Conservation (phyloP, 2,113 vertebrate genomes). For the Pseudolaguvia tuberculata region DNA sequence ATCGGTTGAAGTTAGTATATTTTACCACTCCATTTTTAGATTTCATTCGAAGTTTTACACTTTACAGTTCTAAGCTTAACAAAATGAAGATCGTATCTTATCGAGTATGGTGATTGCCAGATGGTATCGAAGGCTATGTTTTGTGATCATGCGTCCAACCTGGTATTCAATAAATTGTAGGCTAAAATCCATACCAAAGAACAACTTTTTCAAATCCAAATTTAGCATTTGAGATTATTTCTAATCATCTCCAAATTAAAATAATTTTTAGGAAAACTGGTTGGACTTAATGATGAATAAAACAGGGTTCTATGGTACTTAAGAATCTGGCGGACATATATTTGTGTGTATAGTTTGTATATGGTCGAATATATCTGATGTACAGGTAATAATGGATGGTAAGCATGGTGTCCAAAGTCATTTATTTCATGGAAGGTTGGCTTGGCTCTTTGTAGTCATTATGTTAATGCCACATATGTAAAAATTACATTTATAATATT, state of each 20-base stretch:
- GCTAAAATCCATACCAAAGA: constrained; percentile 74
- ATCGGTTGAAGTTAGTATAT: constrained; percentile 7
- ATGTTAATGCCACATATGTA: constrained; percentile 66
- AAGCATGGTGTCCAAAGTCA: constrained; percentile 64
- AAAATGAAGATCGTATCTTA: not conserved
- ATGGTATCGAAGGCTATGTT: constrained; percentile 44
- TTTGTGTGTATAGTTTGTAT: constrained; percentile 70
- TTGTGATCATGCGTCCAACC: constrained; percentile 37
- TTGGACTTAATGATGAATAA: constrained; percentile 51
- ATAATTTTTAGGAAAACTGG: constrained; percentile 45
- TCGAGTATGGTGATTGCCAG: constrained; percentile 65
- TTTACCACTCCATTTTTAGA: constrained; percentile 11
- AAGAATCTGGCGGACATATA: constrained; percentile 15
- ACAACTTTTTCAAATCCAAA: constrained; percentile 55
- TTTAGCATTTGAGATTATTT: constrained; percentile 54
- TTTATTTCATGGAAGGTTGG: constrained; percentile 24
- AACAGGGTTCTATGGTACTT: constrained; percentile 58
- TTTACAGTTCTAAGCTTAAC: constrained; percentile 15
- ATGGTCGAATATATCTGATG: constrained; percentile 67
- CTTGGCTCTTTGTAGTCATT: constrained; percentile 57
- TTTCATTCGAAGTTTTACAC: constrained; percentile 12
- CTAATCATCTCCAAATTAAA: constrained; percentile 51
- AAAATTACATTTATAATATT: constrained; percentile 58
- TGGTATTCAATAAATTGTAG: constrained; percentile 55
- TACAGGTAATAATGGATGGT: constrained; percentile 67